Evolutionary conservation across 1,140 invertebrate species (phyloP).

Genomic region (Cherax destructor): DNA sequence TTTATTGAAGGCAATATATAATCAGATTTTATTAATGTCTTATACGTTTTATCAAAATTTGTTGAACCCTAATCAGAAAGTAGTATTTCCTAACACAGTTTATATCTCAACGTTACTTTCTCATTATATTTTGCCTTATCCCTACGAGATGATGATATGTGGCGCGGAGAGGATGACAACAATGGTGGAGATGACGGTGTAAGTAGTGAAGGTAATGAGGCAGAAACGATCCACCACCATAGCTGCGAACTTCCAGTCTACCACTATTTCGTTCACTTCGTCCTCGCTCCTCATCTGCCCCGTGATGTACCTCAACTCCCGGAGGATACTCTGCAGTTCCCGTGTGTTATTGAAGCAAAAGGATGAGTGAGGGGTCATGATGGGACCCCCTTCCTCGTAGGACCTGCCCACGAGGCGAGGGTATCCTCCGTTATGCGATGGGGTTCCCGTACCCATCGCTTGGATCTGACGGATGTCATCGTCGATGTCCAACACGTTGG

Average conservation of each 20-base stretch:
- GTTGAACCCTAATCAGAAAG: slow-evolving; percentile 41
- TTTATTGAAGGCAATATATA: slow-evolving; percentile 31
- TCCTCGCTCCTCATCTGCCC: slow-evolving; percentile 91
- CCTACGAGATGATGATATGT: slow-evolving; percentile 88
- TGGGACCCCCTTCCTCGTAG: slow-evolving; percentile 64
- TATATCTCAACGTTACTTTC: neutral
- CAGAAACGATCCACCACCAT: slow-evolving; percentile 99
- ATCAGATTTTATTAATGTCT: slow-evolving; percentile 26
- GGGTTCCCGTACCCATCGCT: slow-evolving; percentile 65
- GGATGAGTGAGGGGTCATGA: slow-evolving; percentile 59
- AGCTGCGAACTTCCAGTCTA: slow-evolving; percentile 99
- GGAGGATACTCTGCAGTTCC: slow-evolving; percentile 72
- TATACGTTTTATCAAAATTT: slow-evolving; percentile 35
- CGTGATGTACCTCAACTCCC: slow-evolving; percentile 91
- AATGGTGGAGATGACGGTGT: slow-evolving; percentile 96
- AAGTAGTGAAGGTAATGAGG: slow-evolving; percentile 96
- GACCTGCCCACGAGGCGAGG: slow-evolving; percentile 70
- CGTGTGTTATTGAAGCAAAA: slow-evolving; percentile 71
- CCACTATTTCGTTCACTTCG: slow-evolving; percentile 92
- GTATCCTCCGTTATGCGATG: slow-evolving; percentile 65
- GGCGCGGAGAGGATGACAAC: slow-evolving; percentile 95
- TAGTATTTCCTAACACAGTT: neutral
- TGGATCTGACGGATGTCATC: slow-evolving; percentile 84
- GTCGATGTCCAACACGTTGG: slow-evolving; percentile 93
- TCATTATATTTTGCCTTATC: neutral